A percentile compares a stretch with the other conserved stretches of the same genome.
phyloP scores from a whole-genome alignment of 2,113 vertebrate genomes.

The Aegotheles bennettii region DNA sequence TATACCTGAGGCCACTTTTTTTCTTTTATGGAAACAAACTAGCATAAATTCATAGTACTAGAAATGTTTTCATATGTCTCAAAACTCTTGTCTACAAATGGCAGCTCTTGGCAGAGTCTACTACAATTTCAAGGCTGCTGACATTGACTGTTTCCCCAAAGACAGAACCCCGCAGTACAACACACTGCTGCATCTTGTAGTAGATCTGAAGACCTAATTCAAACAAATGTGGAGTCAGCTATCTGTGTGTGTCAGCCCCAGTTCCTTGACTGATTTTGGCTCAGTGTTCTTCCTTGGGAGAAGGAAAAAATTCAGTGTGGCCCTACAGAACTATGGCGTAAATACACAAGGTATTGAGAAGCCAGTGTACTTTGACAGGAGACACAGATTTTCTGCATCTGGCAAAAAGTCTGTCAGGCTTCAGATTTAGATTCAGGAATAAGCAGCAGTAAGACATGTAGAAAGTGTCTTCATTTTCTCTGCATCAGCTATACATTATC shows the following conservation, averaged over 20 bases:
- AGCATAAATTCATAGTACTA: background rate
- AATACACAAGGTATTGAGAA: background rate
- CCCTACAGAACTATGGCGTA: background rate
- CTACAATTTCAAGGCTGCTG: background rate
- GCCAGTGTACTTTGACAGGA: background rate
- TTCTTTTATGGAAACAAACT: background rate
- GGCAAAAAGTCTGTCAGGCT: background rate
- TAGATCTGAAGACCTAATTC: background rate
- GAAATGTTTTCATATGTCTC: background rate
- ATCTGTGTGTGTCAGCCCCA: background rate
- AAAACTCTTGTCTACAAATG: background rate
- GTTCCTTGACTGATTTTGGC: background rate
- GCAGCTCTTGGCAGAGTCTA: background rate
- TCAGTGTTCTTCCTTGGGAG: background rate
- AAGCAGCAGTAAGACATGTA: background rate
- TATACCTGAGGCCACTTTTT: background rate
- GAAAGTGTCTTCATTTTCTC: background rate
- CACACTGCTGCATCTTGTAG: background rate
- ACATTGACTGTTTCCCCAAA: background rate
- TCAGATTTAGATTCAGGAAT: background rate
- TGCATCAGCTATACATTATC: background rate
- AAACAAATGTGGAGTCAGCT: background rate
- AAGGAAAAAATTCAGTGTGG: background rate
- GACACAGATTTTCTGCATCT: background rate
- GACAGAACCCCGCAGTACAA: background rate